Base-by-base conservation (phyloP, 2,888 invertebrate species). In the Drosophila gaucha region DNA sequence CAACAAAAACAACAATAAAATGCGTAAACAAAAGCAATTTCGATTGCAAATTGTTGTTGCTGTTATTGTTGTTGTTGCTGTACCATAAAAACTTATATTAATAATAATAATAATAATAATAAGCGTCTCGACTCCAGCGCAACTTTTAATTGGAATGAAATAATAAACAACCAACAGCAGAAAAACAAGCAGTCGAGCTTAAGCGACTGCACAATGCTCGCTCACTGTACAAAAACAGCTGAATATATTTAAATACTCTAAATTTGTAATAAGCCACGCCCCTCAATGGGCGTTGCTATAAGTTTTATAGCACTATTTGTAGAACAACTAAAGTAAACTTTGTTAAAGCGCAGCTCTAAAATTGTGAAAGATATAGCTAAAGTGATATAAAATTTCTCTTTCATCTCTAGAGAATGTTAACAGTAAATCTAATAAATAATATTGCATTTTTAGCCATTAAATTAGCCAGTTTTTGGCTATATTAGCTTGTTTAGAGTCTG, bases 61-160 rank as follows among this genome's bases (percentile, higher is more conserved):
- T 44, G 8, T 46, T 50, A 22, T 39, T 31, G 33, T 22, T 58
- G 36, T 24, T 65, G 30, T 31, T 31, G 46, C 47, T 41, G 39
- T 41, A 44, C 2, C 14, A 66, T 54, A 28, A 26, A 68, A 57
- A 56, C 35, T 67, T 59, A 59, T 55, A 77, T 47, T 50, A 49
- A 66, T 52, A 51, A 68, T 46, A 55, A 43, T 35, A 50, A 62
- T 31, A 60, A 60, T 28, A 68, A 43, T 35, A 50, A 55, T 54
- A 52, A 49, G 57, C 28, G 30, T 30, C 18, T 18, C 44, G 44
- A 30, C 18, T 30, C 16, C 9, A 46, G 46, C 18, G 43, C 82
- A 62, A 89, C 86, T 80, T 88, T 89, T 88, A 89, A 88, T 88
- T 88, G 88, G 84, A 88, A 88, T 86, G 78, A 75, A 80, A 86